Evolutionary conservation across 2,797 vertebrate species (phyloP).

Genomic region (Sebastes oblongus): DNA sequence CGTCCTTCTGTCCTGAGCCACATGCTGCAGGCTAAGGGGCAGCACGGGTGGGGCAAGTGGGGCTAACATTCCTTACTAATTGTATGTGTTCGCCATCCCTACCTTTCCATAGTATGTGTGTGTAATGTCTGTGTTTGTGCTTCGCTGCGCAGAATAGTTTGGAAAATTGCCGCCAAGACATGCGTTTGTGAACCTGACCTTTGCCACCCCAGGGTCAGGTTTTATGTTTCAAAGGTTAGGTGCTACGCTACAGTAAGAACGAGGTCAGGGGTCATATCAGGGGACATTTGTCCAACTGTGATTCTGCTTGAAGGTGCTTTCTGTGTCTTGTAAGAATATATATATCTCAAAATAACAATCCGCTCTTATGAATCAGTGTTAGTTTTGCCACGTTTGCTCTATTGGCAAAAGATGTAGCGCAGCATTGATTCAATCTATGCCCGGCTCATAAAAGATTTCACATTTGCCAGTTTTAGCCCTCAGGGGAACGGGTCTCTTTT

Average conservation of each 20-base stretch:
- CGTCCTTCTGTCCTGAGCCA: conserved; percentile 17
- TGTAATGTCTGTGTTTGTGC: conserved; percentile 17
- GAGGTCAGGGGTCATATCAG: conserved; percentile 14
- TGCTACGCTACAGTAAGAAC: conserved; percentile 14
- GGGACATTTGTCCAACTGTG: neutral
- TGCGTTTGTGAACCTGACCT: conserved; percentile 39
- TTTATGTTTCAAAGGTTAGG: conserved; percentile 47
- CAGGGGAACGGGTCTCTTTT: neutral
- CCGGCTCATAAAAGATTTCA: conserved; percentile 8
- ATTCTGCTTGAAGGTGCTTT: neutral
- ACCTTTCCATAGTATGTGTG: neutral
- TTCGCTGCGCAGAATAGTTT: conserved; percentile 42
- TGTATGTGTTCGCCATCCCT: conserved; percentile 40
- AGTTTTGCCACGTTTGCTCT: conserved; percentile 26
- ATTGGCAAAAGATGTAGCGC: neutral
- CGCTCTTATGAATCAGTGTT: neutral
- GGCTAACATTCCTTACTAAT: conserved; percentile 67
- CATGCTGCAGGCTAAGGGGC: conserved; percentile 27
- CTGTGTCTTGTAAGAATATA: neutral
- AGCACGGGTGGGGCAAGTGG: conserved; percentile 32
- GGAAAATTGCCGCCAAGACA: conserved; percentile 44
- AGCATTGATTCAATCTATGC: conserved; percentile 25
- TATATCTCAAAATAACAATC: conserved; percentile 1
- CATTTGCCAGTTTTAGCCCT: conserved; percentile 8
- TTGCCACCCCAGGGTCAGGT: conserved; percentile 14